Evolutionary conservation across 2,113 vertebrate genomes (phyloP).

Genomic region (Sigmodon hispidus): DNA sequence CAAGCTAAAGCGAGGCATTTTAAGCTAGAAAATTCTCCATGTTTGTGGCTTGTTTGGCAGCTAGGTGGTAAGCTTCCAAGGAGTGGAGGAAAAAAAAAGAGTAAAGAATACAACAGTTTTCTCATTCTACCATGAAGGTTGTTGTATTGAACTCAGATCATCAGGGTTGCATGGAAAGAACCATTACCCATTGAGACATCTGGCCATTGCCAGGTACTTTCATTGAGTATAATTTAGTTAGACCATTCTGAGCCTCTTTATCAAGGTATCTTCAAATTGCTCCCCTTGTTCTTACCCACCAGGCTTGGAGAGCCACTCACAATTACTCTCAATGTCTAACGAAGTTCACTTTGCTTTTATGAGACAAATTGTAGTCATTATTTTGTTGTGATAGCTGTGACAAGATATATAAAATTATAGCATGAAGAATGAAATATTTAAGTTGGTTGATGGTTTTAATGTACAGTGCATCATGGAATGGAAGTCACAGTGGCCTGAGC

Average conservation of each 20-base stretch:
- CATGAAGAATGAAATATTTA: too few relatives aligned
- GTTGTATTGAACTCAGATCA: background rate
- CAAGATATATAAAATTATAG: background rate
- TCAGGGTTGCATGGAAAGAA: background rate
- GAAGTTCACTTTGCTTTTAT: background rate
- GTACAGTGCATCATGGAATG: background rate
- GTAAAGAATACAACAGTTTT: too few relatives aligned
- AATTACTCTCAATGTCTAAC: background rate
- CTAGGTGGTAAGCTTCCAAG: too few relatives aligned
- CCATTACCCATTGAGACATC: background rate
- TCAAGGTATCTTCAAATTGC: background rate
- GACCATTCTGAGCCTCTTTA: background rate
- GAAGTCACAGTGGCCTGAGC: too few relatives aligned
- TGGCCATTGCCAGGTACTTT: background rate
- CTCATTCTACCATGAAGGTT: too few relatives aligned
- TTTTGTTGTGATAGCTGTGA: background rate
- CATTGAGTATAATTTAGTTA: background rate
- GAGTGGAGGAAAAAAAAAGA: too few relatives aligned
- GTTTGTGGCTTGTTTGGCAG: too few relatives aligned
- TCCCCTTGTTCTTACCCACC: background rate
- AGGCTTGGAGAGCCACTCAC: rapidly evolving
- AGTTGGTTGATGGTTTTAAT: background rate
- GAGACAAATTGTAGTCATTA: background rate
- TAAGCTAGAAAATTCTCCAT: too few relatives aligned
- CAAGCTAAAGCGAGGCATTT: too few relatives aligned